Evolutionary conservation across 2,888 invertebrate genomes (phyloP).

Genomic region (Catotricha subobsoleta): DNA sequence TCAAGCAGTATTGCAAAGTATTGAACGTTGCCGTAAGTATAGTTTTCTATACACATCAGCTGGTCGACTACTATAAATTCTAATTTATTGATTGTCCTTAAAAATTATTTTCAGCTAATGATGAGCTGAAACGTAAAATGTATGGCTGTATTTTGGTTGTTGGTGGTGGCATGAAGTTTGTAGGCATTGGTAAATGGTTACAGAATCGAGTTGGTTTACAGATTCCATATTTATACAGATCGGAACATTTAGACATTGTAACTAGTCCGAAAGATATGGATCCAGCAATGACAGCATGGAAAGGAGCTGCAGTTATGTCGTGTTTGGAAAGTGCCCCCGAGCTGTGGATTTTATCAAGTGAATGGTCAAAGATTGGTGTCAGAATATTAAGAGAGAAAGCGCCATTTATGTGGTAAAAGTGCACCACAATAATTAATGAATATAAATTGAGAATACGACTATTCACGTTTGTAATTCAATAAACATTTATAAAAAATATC

Average conservation of each 20-base stretch:
- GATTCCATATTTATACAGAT: constrained; percentile 60
- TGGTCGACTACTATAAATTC: neutral
- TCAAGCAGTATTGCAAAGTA: constrained; percentile 78
- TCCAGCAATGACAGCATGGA: constrained; percentile 80
- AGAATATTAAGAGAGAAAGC: constrained; percentile 76
- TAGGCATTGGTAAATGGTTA: constrained; percentile 69
- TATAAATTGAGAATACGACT: too few species aligned
- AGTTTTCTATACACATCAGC: neutral
- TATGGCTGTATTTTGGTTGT: constrained; percentile 81
- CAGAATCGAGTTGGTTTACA: constrained; percentile 71
- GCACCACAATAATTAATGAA: too few species aligned
- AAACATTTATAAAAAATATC: too few species aligned
- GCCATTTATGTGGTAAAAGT: constrained; percentile 68
- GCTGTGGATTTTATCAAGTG: constrained; percentile 69
- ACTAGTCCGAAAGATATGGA: constrained; percentile 85
- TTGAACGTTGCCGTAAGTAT: constrained; percentile 63
- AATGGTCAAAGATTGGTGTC: constrained; percentile 76
- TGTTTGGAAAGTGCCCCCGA: constrained; percentile 86
- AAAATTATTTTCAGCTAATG: constrained; percentile 36
- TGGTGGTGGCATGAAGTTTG: constrained; percentile 80
- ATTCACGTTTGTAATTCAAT: too few species aligned
- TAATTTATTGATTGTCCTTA: constrained; percentile 12
- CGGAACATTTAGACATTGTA: constrained; percentile 73
- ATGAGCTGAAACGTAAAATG: constrained; percentile 85
- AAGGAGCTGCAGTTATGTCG: constrained; percentile 85